A percentile compares a stretch with the other conserved stretches of the same genome.
phyloP scores from a whole-genome alignment of 2,797 vertebrate species.

The Anguilla obscura region DNA sequence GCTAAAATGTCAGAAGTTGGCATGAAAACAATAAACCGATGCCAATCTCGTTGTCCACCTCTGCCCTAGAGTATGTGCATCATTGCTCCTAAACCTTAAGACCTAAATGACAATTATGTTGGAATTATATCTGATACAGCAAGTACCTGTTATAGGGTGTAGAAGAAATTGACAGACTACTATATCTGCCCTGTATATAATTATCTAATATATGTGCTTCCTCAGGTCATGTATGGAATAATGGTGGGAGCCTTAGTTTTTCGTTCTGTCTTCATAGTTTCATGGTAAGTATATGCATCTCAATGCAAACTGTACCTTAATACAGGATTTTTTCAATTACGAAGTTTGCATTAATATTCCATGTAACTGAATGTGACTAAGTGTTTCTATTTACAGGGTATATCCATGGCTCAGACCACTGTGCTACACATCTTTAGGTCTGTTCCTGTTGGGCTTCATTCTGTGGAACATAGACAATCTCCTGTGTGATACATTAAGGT shows the following conservation, averaged over 20 bases:
- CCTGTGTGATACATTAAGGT: constrained; percentile 91
- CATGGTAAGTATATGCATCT: constrained; percentile 79
- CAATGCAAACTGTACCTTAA: background rate
- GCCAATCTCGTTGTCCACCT: no score
- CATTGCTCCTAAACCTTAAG: background rate
- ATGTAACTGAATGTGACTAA: background rate
- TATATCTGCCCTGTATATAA: background rate
- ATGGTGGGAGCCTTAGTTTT: constrained; percentile 88
- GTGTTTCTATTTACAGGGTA: constrained; percentile 74
- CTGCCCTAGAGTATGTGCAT: background rate
- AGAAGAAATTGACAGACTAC: background rate
- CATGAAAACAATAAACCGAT: no score
- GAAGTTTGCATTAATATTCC: background rate
- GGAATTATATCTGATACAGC: background rate
- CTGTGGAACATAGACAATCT: constrained; percentile 98
- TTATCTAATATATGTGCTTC: constrained; percentile 27
- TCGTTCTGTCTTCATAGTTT: constrained; percentile 91
- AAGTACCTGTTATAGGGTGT: background rate
- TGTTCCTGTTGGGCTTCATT: constrained; percentile 92
- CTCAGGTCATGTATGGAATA: constrained; percentile 91
- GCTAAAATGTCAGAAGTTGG: no score
- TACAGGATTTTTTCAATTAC: background rate
- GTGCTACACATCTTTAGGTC: constrained; percentile 85
- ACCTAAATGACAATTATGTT: background rate
- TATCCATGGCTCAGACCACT: constrained; percentile 91